Conservation (phyloP, 2,888 invertebrate genomes). For the Synanthedon formicaeformis region DNA sequence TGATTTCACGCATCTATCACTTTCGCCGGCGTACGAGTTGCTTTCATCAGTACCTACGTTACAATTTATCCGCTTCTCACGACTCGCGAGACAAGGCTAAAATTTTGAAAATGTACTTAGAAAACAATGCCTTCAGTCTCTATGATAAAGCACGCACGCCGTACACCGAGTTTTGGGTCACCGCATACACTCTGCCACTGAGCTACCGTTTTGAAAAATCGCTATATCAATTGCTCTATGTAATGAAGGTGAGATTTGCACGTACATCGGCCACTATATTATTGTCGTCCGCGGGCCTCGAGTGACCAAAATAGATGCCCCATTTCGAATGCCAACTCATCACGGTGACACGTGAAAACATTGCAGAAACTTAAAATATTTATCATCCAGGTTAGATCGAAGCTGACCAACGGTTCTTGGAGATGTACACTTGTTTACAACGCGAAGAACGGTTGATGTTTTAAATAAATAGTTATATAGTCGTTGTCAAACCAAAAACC, state of each 20-base stretch:
- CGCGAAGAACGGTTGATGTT: background rate
- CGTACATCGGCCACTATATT: background rate
- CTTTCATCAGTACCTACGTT: constrained; percentile 48
- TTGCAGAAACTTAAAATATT: constrained; percentile 47
- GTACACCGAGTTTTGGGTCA: background rate
- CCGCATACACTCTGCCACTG: no score
- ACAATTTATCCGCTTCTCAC: constrained; percentile 17
- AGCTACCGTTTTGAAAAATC: background rate
- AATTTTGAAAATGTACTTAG: constrained; percentile 2
- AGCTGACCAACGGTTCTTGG: constrained; percentile 11
- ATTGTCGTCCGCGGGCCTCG: constrained; percentile 66
- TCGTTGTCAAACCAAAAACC: no score
- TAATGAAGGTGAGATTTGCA: background rate
- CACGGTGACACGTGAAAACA: constrained; percentile 56
- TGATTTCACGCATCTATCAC: constrained; percentile 54
- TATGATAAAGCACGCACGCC: background rate
- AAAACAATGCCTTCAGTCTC: no score
- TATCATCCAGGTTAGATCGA: constrained; percentile 31
- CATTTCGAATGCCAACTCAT: constrained; percentile 58
- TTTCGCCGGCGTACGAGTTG: constrained; percentile 50
- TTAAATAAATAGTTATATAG: background rate
- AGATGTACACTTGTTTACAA: background rate
- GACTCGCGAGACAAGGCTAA: constrained; percentile 1
- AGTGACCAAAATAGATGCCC: constrained; percentile 64
- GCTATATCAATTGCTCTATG: background rate